Conservation (phyloP, 1,140 invertebrate genomes). For the Pseudomyrmex concolor region DNA sequence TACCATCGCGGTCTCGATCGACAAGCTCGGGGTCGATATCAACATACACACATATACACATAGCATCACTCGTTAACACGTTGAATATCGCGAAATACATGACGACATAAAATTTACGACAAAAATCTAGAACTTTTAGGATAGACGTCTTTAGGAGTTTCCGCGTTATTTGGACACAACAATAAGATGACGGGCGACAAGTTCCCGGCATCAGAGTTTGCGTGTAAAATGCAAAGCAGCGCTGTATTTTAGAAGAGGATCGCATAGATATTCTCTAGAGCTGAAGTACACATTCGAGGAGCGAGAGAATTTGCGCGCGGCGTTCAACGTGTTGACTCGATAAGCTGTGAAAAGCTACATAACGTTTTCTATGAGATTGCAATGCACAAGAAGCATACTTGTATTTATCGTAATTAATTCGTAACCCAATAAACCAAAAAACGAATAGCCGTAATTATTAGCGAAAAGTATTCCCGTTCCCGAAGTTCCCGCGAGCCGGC, state of each 20-base stretch:
- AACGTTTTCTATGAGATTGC: constrained; percentile 84
- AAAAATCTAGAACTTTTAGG: constrained; percentile 9
- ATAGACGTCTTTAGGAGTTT: not conserved
- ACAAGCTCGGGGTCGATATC: constrained; percentile 1
- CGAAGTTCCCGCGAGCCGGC: constrained; percentile 21
- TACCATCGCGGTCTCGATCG: not conserved
- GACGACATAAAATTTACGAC: not conserved
- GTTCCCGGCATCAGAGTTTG: too few species aligned
- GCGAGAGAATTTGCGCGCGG: not conserved
- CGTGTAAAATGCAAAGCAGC: not conserved
- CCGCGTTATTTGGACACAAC: not conserved
- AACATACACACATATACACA: constrained; percentile 11
- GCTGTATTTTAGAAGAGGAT: not conserved
- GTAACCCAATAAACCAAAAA: constrained; percentile 78
- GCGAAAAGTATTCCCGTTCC: constrained; percentile 19
- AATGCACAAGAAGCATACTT: constrained; percentile 82
- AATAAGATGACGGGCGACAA: not conserved
- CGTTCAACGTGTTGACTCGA: constrained; percentile 59
- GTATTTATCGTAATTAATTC: constrained; percentile 80
- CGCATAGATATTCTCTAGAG: not conserved
- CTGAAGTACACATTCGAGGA: too few species aligned
- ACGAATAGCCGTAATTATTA: constrained; percentile 55
- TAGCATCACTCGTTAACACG: constrained; percentile 10
- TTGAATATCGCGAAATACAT: constrained; percentile 20
- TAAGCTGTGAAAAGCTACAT: constrained; percentile 76